A percentile compares a stretch with the other conserved stretches of the same genome.
Evolutionary conservation across 2,113 vertebrate species (phyloP).

Genomic region (Paramormyrops kingsleyae): DNA sequence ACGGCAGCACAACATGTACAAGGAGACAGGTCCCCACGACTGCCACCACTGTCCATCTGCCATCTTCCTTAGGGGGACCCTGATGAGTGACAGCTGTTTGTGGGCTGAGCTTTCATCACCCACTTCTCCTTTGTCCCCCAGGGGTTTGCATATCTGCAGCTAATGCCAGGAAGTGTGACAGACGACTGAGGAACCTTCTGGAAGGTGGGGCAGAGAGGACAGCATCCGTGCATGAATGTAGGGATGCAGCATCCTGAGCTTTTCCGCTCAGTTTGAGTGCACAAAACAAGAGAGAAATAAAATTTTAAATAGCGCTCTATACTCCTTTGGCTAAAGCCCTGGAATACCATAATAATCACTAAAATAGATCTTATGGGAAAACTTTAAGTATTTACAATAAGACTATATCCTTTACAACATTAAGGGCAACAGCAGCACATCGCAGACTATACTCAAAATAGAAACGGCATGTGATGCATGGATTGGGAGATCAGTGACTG

Average conservation of each 20-base stretch:
- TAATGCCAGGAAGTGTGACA: slow-evolving; percentile 36
- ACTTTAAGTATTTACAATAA: slow-evolving; percentile 46
- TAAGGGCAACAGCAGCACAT: slow-evolving; percentile 66
- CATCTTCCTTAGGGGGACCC: slow-evolving; percentile 44
- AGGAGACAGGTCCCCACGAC: slow-evolving; percentile 51
- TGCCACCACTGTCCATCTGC: slow-evolving; percentile 27
- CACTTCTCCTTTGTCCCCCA: slow-evolving; percentile 22
- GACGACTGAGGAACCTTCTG: slow-evolving; percentile 24
- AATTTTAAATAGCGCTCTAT: slow-evolving; percentile 41
- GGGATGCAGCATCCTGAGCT: slow-evolving; percentile 49
- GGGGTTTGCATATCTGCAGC: slow-evolving; percentile 62
- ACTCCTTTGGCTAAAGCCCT: slow-evolving; percentile 65
- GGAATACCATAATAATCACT: slow-evolving; percentile 58
- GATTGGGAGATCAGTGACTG: slow-evolving; percentile 29
- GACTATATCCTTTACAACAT: slow-evolving; percentile 47
- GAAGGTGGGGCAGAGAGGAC: slow-evolving; percentile 8
- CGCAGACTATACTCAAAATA: slow-evolving; percentile 24
- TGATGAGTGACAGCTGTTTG: slow-evolving; percentile 52
- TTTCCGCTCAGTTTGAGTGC: slow-evolving; percentile 42
- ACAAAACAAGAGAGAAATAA: slow-evolving; percentile 32
- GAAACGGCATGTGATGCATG: slow-evolving; percentile 17
- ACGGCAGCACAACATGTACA: slow-evolving; percentile 41
- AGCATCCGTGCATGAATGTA: slow-evolving; percentile 34
- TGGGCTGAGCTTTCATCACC: slow-evolving; percentile 53
- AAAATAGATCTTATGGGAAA: slow-evolving; percentile 68